A percentile compares a stretch with the other conserved stretches of the same genome.
phyloP scores from a whole-genome alignment of 2,797 vertebrate species.

The Parauchenoglanis punctatus region DNA sequence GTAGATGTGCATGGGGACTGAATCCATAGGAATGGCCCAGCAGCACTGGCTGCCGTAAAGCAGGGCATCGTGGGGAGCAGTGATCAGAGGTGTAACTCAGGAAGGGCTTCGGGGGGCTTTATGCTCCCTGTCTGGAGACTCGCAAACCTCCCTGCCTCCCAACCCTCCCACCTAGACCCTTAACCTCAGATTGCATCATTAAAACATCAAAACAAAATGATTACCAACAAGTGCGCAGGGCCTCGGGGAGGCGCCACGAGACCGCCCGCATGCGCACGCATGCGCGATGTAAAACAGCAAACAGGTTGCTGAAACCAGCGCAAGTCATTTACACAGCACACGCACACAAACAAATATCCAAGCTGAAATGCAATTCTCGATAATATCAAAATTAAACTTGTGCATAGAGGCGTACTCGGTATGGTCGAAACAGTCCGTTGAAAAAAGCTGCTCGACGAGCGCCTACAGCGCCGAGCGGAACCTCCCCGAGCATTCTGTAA shows the following conservation, averaged over 20 bases:
- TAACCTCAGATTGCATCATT: conserved; percentile 65
- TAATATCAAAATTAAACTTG: background rate
- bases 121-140: conserved; percentile 38
- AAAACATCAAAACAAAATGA: conserved; percentile 66
- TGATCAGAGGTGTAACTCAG: conserved; percentile 58
- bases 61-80: conserved; percentile 60
- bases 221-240: conserved; percentile 55
- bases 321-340: background rate
- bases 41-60: conserved; percentile 64
- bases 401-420: background rate
- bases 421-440: background rate
- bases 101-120: conserved; percentile 59
- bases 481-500: background rate
- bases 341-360: background rate
- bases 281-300: conserved; percentile 13
- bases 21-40: conserved; percentile 55
- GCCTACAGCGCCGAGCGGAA: background rate
- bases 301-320: background rate
- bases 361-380: background rate
- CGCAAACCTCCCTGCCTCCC: conserved; percentile 41
- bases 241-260: conserved; percentile 38
- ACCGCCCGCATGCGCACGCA: background rate
- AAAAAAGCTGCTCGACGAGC: background rate
- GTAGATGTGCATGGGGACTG: conserved; percentile 34
- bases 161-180: conserved; percentile 46